Evolutionary conservation across 2,888 invertebrate genomes (phyloP), one percentile per base, ranked within the genome.

Genomic region (Campopleginae sp.): DNA sequence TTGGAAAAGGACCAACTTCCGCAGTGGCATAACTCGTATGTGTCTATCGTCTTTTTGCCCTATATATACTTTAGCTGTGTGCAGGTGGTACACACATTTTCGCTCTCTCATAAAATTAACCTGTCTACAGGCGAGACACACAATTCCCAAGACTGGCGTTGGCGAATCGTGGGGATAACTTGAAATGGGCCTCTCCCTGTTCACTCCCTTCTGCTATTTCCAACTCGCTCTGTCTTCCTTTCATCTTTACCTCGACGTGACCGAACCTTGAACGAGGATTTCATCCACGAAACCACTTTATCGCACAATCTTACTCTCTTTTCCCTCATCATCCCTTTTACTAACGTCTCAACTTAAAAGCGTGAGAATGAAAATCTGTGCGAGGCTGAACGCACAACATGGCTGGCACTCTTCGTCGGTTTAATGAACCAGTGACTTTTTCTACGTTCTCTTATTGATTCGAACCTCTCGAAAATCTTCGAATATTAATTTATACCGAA

Each of bases 41-140:
- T 70, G 48, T 66, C 83, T 54, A 33, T 79, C 54, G 54, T 48
- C 14, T 80, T 51, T 68, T 42, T 46, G 38, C 74, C 8, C 48
- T 12, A 19, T 44, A 51, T 48, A 63, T 68, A 27, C 33, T 51
- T 44, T 31, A n/a, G 54, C 84, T 77, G 74, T 80, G 72, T 76
- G 61, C 78, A 83, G 74, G 77, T 76, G 66, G 44, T 75, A 74
- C 74, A 86, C 86, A 84, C 86, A 78, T 83, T 84, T 82, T 84
- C 83, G 72, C 84, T 80, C 77, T 81, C 86, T 87, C 86, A 86
- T 87, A 87, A 88, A 86, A 88, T 88, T 88, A 88, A 88, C 87
- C 85, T 88, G 88, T 88, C 88, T 80, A 83, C 83, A 86, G 80
- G 23, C 85, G 84, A 81, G 86, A 87, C 87, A 84, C 86, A 86